Evolutionary conservation across 2,797 vertebrate species (phyloP), one percentile per base, ranked within the genome.

Genomic region (Gephyroberyx darwinii): DNA sequence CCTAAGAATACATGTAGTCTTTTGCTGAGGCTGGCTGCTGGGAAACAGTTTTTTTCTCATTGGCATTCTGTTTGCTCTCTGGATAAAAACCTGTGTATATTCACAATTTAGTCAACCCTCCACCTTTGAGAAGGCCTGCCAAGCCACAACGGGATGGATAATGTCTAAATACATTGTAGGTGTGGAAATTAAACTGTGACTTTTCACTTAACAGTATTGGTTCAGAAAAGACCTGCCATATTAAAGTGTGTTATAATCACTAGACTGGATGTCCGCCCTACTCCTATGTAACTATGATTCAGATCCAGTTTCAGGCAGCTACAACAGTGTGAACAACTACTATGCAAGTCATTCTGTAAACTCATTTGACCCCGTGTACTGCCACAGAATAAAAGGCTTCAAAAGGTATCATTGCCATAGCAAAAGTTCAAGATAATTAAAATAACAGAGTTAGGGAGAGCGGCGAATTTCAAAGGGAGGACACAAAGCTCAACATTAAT

Each of bases 51-150:
- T 68, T 22, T 74, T 51, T 62, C 58, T 35, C 33, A 58, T 9
- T 58, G 77, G 74, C 56, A 68, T 78, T 74, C 65, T 81, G 64
- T 81, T 80, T 74, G 55, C 57, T 66, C 35, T 62, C 33, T 35
- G 43, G 43, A 47, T 26, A 52, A 60, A 75, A 71, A 77, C 47
- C 17, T n/a, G 22, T 61, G 45, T 63, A 39, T 54, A 58, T 68
- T 74, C 45, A 78, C 68, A 60, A 52, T 77, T 65, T 64, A 73
- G 56, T 63, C 31, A 50, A 60, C 14, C 47, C 26, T 12, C 61
- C 26, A 10, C 41, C 50, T 66, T 48, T 52, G 61, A 66, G 35
- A 51, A 67, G 14, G 26, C 41, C 50, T 73, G 75, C 75, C 61
- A 65, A 33, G 55, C 12, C 31, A 60, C 61, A 66, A 19, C 48